Conservation (phyloP, 1,140 invertebrate species). For the Brachionus asplanchnoidis region DNA sequence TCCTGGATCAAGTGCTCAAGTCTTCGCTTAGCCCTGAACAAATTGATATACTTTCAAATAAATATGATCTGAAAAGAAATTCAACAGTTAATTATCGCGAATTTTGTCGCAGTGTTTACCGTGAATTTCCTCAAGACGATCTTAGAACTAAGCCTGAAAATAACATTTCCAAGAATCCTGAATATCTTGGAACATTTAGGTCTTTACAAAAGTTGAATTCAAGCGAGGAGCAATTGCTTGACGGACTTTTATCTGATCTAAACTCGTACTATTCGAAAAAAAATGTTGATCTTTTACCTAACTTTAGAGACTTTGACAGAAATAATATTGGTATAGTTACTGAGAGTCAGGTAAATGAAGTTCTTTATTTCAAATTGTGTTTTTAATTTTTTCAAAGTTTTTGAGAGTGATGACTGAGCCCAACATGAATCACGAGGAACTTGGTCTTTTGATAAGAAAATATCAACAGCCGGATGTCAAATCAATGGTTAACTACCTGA, state of each 20-base stretch:
- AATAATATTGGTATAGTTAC: conserved; percentile 55
- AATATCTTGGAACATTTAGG: conserved; percentile 49
- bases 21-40: conserved; percentile 50
- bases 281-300: conserved; percentile 52
- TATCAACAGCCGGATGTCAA: conserved; percentile 51
- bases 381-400: conserved; percentile 46
- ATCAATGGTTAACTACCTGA: conserved; percentile 54
- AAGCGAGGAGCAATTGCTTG: conserved; percentile 47
- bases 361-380: too few species aligned
- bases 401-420: conserved; percentile 54
- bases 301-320: conserved; percentile 55
- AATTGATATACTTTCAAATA: conserved; percentile 47
- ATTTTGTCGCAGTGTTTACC: conserved; percentile 53
- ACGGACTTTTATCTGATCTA: conserved; percentile 47
- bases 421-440: conserved; percentile 50
- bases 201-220: conserved; percentile 49
- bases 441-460: conserved; percentile 50
- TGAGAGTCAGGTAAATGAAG: conserved; percentile 52
- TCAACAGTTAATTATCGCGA: conserved; percentile 52
- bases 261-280: conserved; percentile 49
- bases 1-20: conserved; percentile 52
- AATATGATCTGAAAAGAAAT: conserved; percentile 51
- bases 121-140: conserved; percentile 27
- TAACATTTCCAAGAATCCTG: conserved; percentile 8
- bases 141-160: not conserved